Evolutionary conservation across 2,113 vertebrate genomes (phyloP), one percentile per base, ranked within the genome.

Genomic region (Campylomormyrus tamandua): DNA sequence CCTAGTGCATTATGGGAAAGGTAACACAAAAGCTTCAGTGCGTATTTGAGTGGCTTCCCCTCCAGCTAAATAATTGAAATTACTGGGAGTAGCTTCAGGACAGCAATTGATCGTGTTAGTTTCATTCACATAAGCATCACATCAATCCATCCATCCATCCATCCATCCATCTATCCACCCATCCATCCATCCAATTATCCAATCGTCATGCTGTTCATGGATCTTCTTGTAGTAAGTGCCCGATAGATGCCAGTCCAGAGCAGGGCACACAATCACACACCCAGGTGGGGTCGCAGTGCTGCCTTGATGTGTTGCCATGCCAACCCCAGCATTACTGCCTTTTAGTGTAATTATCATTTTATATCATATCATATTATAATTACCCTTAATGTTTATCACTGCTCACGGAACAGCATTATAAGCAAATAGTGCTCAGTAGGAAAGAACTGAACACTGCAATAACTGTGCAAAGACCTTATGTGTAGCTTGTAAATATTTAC

Each of bases 101-200:
- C 19, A 56, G 53, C 15, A 19, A 5, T 24, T 58, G 56, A 24
- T 58, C 21, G 0, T 24, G 56, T 58, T 58, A 21, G 5, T 58
- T 58, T 58, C 5, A 0, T 58, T 58, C 56, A 58, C 56, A 58
- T 24, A 8, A 52, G 50, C 50, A 15, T 3, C 1, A 52, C 15
- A 3, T 52, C 15, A 5, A 45, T 45, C 42, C 52, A 52, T 17
- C 35, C 39, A 39, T 39, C 39, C 39, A 39, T 39, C 56, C 21
- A 9, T n/a, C 53, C 0, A 21, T 3, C 19, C 0, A 24, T 0
- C 52, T 1, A 15, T 1, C 52, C 52, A 19, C 2, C 56, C 56
- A 27, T 62, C 7, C 24, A 10, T 9, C 58, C 2, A 8, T n/a
- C 24, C 58, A 62, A 2, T 21, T 24, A 27, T 62, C 58, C 58